phyloP scores from a whole-genome alignment of 2,113 vertebrate species.

The Phalacrocorax brasilianus region DNA sequence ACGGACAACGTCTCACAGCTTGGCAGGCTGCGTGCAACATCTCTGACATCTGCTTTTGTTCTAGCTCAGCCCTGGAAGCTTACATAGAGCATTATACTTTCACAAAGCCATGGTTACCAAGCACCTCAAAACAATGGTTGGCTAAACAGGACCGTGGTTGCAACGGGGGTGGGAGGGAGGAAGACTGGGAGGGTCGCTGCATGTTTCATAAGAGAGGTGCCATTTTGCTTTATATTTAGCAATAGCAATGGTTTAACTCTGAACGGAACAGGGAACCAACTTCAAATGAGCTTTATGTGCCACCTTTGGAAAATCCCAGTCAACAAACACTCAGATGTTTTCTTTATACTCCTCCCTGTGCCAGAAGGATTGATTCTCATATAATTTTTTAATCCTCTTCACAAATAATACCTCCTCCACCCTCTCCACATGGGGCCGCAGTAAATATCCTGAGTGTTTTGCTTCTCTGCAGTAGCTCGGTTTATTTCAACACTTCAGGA shows the following conservation, averaged over 20 bases:
- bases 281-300: background rate
- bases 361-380: background rate
- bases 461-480: background rate
- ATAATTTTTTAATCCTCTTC: background rate
- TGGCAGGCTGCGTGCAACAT: background rate
- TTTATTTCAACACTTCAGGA: background rate
- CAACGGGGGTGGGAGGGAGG: background rate
- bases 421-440: background rate
- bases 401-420: background rate
- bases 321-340: background rate
- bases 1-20: background rate
- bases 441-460: background rate
- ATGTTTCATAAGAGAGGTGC: background rate
- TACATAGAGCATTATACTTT: background rate
- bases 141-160: background rate
- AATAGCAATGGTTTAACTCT: background rate
- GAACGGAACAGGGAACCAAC: background rate
- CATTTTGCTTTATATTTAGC: background rate
- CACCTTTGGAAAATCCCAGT: background rate
- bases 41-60: constrained; percentile 57
- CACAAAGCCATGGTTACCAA: constrained; percentile 36
- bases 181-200: background rate
- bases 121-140: constrained; percentile 24
- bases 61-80: constrained; percentile 22
- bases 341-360: background rate